These are phyloP conservation scores for Heliconius aoede DNA, from an alignment of 2,888 invertebrate genomes.

Conservation along the genomic window DNA sequence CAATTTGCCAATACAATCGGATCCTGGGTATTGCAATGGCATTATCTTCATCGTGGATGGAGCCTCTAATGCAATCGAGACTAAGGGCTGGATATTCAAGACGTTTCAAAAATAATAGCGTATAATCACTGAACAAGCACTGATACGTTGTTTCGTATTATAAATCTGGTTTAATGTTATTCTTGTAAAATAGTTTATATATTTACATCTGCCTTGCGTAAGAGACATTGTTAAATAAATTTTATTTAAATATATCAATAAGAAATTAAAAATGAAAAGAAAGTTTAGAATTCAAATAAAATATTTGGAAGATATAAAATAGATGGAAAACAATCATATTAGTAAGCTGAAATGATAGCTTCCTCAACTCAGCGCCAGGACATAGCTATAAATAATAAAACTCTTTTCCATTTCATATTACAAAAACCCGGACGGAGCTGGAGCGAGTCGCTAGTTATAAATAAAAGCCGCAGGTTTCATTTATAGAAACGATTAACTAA, in stretches of 20 bases:
- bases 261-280: background rate
- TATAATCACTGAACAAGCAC: slow-evolving; percentile 3
- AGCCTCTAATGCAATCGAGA: slow-evolving; percentile 73
- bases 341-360: slow-evolving; percentile 12
- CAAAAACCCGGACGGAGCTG: slow-evolving; percentile 31
- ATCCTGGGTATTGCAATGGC: slow-evolving; percentile 81
- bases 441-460: slow-evolving; percentile 28
- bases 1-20: slow-evolving; percentile 84
- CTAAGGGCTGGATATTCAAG: slow-evolving; percentile 55
- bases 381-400: slow-evolving; percentile 25
- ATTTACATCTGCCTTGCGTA: background rate
- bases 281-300: background rate
- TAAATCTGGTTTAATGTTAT: background rate
- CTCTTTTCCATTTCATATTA: slow-evolving; percentile 26
- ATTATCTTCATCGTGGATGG: slow-evolving; percentile 75
- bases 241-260: background rate
- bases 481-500: slow-evolving; percentile 28
- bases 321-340: slow-evolving; percentile 16
- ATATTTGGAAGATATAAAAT: background rate
- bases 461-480: slow-evolving; percentile 25
- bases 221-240: too few species aligned
- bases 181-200: background rate
- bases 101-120: slow-evolving; percentile 28
- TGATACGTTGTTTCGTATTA: background rate
- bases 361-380: slow-evolving; percentile 9